Percentiles rank a stretch among this genome's conserved stretches.
Conservation (phyloP, 2,113 vertebrate genomes). For the Podarcis muralis region DNA sequence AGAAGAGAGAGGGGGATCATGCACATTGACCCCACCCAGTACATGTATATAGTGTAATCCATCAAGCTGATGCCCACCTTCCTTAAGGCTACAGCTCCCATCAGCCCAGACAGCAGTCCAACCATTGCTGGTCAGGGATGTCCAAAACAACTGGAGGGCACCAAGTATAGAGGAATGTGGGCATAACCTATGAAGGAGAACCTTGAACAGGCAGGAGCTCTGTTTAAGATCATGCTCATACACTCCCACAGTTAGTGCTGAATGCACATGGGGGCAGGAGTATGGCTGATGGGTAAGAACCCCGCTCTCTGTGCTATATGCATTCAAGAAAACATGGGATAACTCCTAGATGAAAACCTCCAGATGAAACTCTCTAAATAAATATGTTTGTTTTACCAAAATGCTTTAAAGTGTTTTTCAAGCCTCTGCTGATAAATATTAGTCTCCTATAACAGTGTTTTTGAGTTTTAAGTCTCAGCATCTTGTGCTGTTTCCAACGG, state of each 20-base stretch:
- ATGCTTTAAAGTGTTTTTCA: not conserved
- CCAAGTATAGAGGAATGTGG: not conserved
- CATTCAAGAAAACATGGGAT: not conserved
- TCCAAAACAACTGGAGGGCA: not conserved
- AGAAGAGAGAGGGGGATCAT: not conserved
- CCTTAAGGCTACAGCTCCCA: not conserved
- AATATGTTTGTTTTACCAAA: not conserved
- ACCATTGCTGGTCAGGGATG: not conserved
- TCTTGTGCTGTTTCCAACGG: no score
- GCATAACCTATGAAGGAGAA: not conserved
- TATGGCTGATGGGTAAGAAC: not conserved
- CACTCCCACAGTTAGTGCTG: not conserved
- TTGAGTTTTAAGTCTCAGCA: not conserved
- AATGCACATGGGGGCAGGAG: not conserved
- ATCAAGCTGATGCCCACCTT: not conserved
- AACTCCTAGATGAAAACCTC: not conserved
- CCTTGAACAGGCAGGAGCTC: not conserved
- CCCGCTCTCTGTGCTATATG: no score
- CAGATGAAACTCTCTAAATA: not conserved
- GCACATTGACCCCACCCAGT: not conserved
- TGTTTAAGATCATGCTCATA: not conserved
- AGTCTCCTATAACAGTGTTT: no score
- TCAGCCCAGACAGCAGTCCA: not conserved
- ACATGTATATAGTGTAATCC: no score
- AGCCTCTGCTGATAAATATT: not conserved